Evolutionary conservation across 2,797 vertebrate species (phyloP).

Genomic region (Menidia menidia): DNA sequence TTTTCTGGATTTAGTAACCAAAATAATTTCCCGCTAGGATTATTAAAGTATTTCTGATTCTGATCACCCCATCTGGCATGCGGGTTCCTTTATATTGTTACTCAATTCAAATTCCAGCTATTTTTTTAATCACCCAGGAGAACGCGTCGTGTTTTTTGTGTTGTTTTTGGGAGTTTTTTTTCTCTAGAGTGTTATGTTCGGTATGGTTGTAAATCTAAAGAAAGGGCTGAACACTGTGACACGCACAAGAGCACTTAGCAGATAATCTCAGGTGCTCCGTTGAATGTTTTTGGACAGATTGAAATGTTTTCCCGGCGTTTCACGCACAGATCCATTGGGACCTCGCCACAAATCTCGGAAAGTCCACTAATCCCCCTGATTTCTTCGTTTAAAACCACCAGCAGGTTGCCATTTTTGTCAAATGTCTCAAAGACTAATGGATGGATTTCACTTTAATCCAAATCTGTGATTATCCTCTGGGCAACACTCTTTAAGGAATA

Average conservation of each 20-base stretch:
- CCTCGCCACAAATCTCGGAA: not conserved
- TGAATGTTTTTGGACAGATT: not conserved
- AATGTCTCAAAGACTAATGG: not conserved
- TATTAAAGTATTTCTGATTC: too few relatives aligned
- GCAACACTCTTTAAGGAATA: not conserved
- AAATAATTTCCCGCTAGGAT: too few relatives aligned
- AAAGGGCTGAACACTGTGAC: not conserved
- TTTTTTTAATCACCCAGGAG: too few relatives aligned
- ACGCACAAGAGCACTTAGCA: not conserved
- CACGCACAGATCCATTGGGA: not conserved
- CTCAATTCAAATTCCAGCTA: not conserved
- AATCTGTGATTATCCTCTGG: not conserved
- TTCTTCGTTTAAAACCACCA: slow-evolving; percentile 1
- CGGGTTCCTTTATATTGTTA: not conserved
- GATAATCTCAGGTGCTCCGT: not conserved
- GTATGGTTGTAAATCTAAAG: not conserved
- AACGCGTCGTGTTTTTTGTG: not conserved
- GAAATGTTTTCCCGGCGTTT: not conserved
- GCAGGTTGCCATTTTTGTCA: not conserved
- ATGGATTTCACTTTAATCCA: slow-evolving; percentile 6
- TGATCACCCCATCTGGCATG: not conserved
- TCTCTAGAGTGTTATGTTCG: not conserved
- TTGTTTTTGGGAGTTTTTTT: too few relatives aligned
- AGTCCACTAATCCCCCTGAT: not conserved
- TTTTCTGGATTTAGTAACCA: too few relatives aligned